Evolutionary conservation across 2,888 invertebrate species (phyloP).

Genomic region (Hypomecis punctinalis): DNA sequence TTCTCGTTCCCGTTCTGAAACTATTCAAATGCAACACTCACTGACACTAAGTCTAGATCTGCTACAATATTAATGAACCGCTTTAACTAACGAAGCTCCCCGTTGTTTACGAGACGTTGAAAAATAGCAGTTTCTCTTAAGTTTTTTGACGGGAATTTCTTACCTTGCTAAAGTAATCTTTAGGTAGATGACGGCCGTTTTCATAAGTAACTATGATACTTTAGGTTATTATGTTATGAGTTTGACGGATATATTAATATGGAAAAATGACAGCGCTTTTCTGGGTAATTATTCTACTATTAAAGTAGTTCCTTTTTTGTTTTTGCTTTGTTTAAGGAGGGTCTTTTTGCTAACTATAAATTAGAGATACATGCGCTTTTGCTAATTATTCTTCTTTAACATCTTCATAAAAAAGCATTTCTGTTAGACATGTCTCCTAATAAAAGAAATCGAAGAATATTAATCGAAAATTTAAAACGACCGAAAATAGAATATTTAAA

Average conservation of each 20-base stretch:
- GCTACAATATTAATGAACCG: conserved; percentile 58
- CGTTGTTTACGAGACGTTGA: conserved; percentile 44
- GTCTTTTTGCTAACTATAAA: no score
- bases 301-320: no score
- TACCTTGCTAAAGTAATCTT: conserved; percentile 21
- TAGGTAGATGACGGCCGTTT: conserved; percentile 1
- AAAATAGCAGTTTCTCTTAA: conserved; percentile 38
- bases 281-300: no score
- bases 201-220: conserved; percentile 1
- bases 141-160: conserved; percentile 26
- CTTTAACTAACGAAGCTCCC: conserved; percentile 46
- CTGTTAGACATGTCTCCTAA: no score
- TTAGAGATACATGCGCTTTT: no score
- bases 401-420: no score
- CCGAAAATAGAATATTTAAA: no score
- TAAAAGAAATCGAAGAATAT: no score
- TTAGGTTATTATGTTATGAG: not conserved
- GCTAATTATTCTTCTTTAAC: no score
- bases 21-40: conserved; percentile 38
- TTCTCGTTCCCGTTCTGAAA: conserved; percentile 5
- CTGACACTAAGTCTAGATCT: conserved; percentile 54
- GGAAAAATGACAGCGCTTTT: no score
- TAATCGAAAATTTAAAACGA: no score
- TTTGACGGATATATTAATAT: not conserved
- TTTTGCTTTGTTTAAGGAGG: no score